phyloP scores from a whole-genome alignment of 1,140 invertebrate genomes.

The Brachionus plicatilis region DNA sequence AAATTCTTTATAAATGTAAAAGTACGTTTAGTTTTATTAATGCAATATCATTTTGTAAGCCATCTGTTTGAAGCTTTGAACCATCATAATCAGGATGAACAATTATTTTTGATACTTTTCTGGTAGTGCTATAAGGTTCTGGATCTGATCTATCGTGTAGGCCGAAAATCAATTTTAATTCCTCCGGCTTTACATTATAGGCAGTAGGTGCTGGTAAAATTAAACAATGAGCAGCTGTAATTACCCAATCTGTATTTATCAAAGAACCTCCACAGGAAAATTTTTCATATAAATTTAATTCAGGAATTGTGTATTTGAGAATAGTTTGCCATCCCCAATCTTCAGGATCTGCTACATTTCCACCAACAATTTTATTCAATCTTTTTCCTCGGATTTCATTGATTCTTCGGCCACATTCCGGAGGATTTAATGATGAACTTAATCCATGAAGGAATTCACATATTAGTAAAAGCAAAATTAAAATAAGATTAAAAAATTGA shows the following conservation, averaged over 20 bases:
- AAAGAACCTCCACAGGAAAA: constrained; percentile 57
- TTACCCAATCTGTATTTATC: constrained; percentile 61
- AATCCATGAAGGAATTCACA: too few species aligned
- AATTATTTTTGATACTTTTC: neutral
- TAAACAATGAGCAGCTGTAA: constrained; percentile 69
- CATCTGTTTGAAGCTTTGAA: neutral
- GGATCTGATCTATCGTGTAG: neutral
- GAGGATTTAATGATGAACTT: neutral
- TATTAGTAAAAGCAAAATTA: too few species aligned
- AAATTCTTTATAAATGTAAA: neutral
- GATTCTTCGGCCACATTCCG: constrained; percentile 6
- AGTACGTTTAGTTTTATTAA: neutral
- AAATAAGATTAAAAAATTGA: too few species aligned
- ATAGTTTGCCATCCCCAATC: neutral
- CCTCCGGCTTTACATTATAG: too few species aligned
- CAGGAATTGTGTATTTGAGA: neutral
- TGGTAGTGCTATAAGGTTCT: neutral
- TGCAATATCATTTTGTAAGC: constrained; percentile 10
- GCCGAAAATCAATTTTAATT: neutral
- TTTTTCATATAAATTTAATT: neutral
- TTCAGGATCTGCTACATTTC: neutral
- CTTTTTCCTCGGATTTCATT: neutral
- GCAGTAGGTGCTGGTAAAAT: too few species aligned
- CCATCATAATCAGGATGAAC: neutral
- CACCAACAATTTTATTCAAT: neutral